These are phyloP conservation scores for Betta splendens DNA, from an alignment of 2,797 vertebrate genomes.

Conservation along the genomic window DNA sequence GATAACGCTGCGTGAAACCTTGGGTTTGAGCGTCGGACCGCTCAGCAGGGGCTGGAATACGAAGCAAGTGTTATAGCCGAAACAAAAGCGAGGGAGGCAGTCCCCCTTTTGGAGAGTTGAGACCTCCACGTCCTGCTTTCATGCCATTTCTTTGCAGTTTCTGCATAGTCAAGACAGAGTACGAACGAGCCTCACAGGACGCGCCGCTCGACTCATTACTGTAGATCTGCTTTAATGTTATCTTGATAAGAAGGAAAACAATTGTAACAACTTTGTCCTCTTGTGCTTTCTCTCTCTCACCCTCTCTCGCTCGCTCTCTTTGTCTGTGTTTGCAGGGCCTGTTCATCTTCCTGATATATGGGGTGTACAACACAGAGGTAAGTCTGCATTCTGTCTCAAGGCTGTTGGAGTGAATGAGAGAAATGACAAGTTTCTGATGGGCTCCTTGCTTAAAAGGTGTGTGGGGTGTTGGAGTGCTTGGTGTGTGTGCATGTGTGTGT, in stretches of 20 bases:
- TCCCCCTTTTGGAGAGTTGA: conserved; percentile 50
- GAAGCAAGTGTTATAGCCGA: conserved; percentile 31
- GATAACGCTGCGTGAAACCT: conserved; percentile 58
- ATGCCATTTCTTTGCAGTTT: conserved; percentile 16
- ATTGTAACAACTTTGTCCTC: conserved; percentile 76
- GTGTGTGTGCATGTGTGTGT: conserved; percentile 26
- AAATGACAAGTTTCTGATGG: conserved; percentile 99
- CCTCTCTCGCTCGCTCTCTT: conserved; percentile 65
- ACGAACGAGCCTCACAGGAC: neutral
- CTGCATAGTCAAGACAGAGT: neutral
- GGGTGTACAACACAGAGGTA: conserved; percentile 98
- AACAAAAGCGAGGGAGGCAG: conserved; percentile 45
- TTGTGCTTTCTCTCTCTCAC: conserved; percentile 42
- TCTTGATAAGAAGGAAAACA: conserved; percentile 63
- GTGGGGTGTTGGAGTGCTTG: conserved; percentile 45
- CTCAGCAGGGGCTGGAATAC: conserved; percentile 32
- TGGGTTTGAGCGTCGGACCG: conserved; percentile 61
- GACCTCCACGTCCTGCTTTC: conserved; percentile 27
- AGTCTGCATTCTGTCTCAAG: conserved; percentile 99
- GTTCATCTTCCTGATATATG: conserved; percentile 99
- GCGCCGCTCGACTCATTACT: conserved; percentile 25
- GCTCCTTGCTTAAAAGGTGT: conserved; percentile 80
- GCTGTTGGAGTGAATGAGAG: conserved; percentile 99
- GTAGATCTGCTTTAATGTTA: conserved; percentile 29
- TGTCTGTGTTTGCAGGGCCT: conserved; percentile 90